Evolutionary conservation across 2,113 vertebrate genomes (phyloP), one percentile per base, ranked within the genome.

Genomic region (Psammodynastes pulverulentus): DNA sequence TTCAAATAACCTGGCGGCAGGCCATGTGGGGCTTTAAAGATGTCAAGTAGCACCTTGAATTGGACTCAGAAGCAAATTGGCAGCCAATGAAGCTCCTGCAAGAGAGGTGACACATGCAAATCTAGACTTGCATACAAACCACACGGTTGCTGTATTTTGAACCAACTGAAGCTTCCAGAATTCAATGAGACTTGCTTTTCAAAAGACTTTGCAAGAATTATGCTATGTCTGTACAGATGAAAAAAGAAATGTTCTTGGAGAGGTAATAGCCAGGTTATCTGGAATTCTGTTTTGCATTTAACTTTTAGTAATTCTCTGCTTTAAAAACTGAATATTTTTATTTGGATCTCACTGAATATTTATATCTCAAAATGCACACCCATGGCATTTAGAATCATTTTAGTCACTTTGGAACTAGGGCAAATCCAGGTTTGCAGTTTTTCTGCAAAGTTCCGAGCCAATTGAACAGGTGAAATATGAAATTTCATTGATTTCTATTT

Each of bases 401-500:
- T 9, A 29, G 39, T 24, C 34, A 91, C 26, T 72, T 56, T 43
- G 23, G 21, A 51, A 53, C 9, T 62, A 62, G 12, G 26, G 29
- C 39, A 4, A 45, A 49, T 86, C 67, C 90, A 19, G 13, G 34
- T 45, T 51, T 46, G 43, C 52, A 23, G 12, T 8, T 34, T 88
- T 89, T 90, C 62, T 51, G 85, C 43, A 94, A 56, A 90, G 49
- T 86, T 93, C 45, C 91, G 23, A 72, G 17, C 90, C 93, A 43
- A 24, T 0, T 56, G 92, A 49, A 39, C 39, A 91, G 26, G 10
- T 87, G 89, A 86, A 93, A 92, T 39, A 24, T 89, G 90, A 48
- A 88, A 94, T 96, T 94, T 46, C 9, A 48, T 48, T 93, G 56
- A 29, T 92, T 94, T 91, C 51, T 93, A 19, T 23, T 8, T 43